A percentile compares a stretch with the other conserved stretches of the same genome.
Conservation (phyloP, 2,797 vertebrate species). For the Chelidonichthys spinosus region DNA sequence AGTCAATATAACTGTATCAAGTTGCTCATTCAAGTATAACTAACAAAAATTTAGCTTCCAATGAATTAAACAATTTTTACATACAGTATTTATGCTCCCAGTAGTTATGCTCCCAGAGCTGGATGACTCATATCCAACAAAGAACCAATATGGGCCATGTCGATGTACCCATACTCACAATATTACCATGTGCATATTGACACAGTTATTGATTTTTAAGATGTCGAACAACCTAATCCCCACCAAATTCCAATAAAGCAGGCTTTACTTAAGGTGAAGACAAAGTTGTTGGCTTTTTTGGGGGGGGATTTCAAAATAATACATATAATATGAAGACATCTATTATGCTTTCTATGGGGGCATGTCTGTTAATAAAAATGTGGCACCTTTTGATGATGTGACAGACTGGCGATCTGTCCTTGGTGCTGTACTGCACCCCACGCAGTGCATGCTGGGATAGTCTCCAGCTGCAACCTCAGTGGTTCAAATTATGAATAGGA, state of each 20-base stretch:
- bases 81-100: too few relatives aligned
- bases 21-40: background rate
- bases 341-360: background rate
- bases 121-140: background rate
- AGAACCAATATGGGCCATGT: background rate
- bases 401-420: background rate
- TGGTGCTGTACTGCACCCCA: background rate
- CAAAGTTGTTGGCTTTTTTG: background rate
- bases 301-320: too few relatives aligned
- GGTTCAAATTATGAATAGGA: background rate
- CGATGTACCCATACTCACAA: background rate
- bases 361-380: background rate
- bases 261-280: background rate
- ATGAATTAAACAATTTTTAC: background rate
- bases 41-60: background rate
- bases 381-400: background rate
- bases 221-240: too few relatives aligned
- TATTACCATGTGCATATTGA: background rate
- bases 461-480: conserved; percentile 1
- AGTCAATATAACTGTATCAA: background rate
- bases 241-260: background rate
- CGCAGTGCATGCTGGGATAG: conserved; percentile 8
- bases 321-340: background rate
- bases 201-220: too few relatives aligned
- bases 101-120: too few relatives aligned